Base-by-base conservation (phyloP, 2,113 vertebrate species). In the Burhinus oedicnemus region DNA sequence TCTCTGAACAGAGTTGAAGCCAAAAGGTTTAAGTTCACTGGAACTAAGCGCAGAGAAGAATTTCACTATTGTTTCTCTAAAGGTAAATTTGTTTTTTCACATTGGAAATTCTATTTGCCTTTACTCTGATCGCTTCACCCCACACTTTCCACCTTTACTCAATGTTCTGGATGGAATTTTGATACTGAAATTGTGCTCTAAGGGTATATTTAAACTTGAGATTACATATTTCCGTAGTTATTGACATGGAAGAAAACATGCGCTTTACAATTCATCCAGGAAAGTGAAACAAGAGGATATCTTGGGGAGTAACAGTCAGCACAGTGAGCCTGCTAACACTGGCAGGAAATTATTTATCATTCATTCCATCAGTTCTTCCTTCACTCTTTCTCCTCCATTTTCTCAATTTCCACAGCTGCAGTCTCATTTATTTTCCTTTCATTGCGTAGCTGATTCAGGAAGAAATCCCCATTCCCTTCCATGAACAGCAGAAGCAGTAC, bases 311-410 rank as follows among this genome's bases (percentile, higher is more conserved):
- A 75, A 23, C 44, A 70, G 51, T 10, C 89, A 87, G 75, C 57
- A 30, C 61, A 89, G 81, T 27, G 25, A 79, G 57, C 44, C 60
- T 84, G 81, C 47, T 34, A 60, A 58, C 44, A 29, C 54, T 11
- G 18, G 25, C 69, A 94, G 87, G 61, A 91, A 89, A 64, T 89
- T 55, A 85, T 78, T 91, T 94, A 92, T 88, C 68, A 54, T 65
- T 68, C 72, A 82, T 91, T 80, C 58, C 58, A 54, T 70, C 77
- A 42, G 25, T 21, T 20, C 65, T 49, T 64, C 51, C 74, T 92
- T 84, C 15, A 2, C 38, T 54, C 69, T 75, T 87, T 72, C 85
- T 60, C 82, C 85, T 83, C 66, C 58, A 25, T 68, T 80, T 94
- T 85, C 81, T 76, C 38, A 58, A 1, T 45, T 89, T 42, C 57